phyloP scores from a whole-genome alignment of 1,140 invertebrate species.

The Drosophila eugracilis region DNA sequence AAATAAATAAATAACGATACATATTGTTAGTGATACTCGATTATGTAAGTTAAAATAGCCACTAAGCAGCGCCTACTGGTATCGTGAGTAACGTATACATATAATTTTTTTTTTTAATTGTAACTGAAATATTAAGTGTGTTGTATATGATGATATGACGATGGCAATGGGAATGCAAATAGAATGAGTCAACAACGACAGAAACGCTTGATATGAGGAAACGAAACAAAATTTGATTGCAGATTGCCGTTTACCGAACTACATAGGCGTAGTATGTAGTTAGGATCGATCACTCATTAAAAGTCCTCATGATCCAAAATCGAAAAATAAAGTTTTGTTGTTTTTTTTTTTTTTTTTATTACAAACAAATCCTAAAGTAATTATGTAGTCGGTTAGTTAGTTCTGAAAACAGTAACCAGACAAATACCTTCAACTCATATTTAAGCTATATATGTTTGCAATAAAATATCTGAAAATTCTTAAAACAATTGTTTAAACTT shows the following conservation, averaged over 20 bases:
- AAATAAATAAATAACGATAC: conserved; percentile 64
- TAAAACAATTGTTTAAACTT: not conserved
- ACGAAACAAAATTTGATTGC: conserved; percentile 38
- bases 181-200: conserved; percentile 65
- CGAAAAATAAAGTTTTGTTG: conserved; percentile 37
- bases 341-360: conserved; percentile 44
- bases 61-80: conserved; percentile 56
- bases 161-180: conserved; percentile 12
- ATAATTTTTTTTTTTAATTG: conserved; percentile 58
- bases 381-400: conserved; percentile 70
- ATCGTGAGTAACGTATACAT: conserved; percentile 42
- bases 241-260: conserved; percentile 35
- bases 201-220: conserved; percentile 59
- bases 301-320: conserved; percentile 25
- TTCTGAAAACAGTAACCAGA: conserved; percentile 72
- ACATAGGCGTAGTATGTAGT: too few relatives aligned
- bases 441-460: conserved; percentile 80
- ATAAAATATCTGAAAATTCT: conserved; percentile 77
- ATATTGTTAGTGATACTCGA: conserved; percentile 79
- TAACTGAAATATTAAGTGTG: conserved; percentile 40
- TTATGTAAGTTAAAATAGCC: conserved; percentile 64
- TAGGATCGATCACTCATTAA: conserved; percentile 17
- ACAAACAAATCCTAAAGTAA: conserved; percentile 66
- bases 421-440: conserved; percentile 78
- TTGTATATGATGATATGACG: conserved; percentile 26